Base-by-base conservation (phyloP, 2,113 vertebrate genomes). In the Eptatretus burgeri region DNA sequence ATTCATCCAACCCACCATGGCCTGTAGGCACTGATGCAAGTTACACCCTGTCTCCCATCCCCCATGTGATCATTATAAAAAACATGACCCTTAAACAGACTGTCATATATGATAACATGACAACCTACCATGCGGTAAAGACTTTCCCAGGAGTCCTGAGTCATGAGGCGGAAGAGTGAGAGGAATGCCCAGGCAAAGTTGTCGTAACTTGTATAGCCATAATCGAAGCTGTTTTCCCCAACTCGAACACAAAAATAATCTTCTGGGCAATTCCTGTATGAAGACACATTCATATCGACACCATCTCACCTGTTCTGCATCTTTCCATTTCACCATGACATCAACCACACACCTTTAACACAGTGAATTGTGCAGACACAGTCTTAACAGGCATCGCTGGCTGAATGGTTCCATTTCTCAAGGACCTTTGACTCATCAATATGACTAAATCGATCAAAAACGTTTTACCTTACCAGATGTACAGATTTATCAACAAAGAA, bases 141-240 rank as follows among this genome's bases (percentile, higher is more conserved):
- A 74, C 93, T 94, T 69, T 98, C 91, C 91, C 91, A 98, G 20
- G 83, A 95, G 71, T 98, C 91, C 75, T 98, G 91, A 69, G 91
- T 98, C 91, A 98, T 98, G 73, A 98, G 87, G 66, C 91, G 82
- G 74, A 98, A 98, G 1, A 98, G 75, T 66, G 91, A 83, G 69
- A 98, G 79, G 63, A 98, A 98, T 66, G 89, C 91, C 91, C 91
- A 98, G 72, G 88, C 87, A 63, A 98, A 95, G 51, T 84, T 89
- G 70, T 95, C 89, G 16, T 93, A 98, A 74, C 89, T 98, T 1
- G 91, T 98, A 75, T 98, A 98, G 13, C 85, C 89, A 1, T 94
- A 98, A 75, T 98, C 93, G 27, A 41, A 3, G 11, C 88, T 88
- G 74, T 98, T 98, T 71, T 79, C 76, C 65, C 91, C 91, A 3